Base-by-base conservation (phyloP, 2,113 vertebrate genomes). In the Orthonyx spaldingii region DNA sequence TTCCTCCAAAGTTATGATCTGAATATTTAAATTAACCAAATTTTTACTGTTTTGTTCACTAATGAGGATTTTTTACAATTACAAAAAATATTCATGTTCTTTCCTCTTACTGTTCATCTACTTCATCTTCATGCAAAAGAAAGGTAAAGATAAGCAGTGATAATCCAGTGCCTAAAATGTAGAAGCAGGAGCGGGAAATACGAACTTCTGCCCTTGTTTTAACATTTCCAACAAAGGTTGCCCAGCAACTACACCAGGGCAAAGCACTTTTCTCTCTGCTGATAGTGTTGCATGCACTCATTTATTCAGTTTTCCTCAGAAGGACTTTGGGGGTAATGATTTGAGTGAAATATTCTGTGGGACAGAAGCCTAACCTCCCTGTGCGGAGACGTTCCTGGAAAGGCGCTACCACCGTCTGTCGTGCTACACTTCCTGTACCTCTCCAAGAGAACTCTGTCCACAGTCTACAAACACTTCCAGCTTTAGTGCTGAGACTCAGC, bases 351-450 rank as follows among this genome's bases (percentile, higher is more conserved):
- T 6, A 7, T 59, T 85, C 42, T 50, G 33, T 28, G 57, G 16
- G 17, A 8, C 55, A 44, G 64, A 71, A 47, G 4, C 4, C 4
- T 18, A 11, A 50, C 12, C 30, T 47, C 9, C 9, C 22, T 2
- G 3, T 24, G 2, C 16, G 28, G 55, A 44, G 22, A 1, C 8
- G 1, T 26, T 88, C 52, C 33, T 4, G 2, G 41, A 81, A 50
- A 37, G 32, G n/a, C 0, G 0, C 42, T 39, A 6, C 7, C 28
- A 42, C 26, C 50, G 12, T 23, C 32, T 17, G 39, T 20, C 28
- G 3, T 6, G 6, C 27, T 22, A 16, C 12, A 16, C 11, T 32
- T n/a, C 37, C 39, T 41, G 21, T 28, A n/a, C 39, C 6, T 75
- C 21, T 90, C 42, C 10, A 0, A 32, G 30, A n/a, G 20, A 61